These are phyloP conservation scores for Scelioninae gen. 2 DNA, from an alignment of 2,888 invertebrate species.

Conservation along the genomic window DNA sequence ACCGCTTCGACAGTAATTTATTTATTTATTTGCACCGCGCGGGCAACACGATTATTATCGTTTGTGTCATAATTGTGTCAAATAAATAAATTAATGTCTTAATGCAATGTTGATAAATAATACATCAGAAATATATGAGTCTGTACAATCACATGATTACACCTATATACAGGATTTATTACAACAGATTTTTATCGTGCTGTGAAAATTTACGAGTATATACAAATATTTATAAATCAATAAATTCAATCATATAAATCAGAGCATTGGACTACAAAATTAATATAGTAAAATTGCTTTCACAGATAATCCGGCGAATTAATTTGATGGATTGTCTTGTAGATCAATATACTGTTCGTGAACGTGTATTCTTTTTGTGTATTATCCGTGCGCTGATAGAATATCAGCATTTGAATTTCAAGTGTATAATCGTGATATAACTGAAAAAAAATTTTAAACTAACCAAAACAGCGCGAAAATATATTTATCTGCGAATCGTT, in stretches of 20 bases:
- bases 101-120: no score
- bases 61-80: no score
- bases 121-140: neutral
- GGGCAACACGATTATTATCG: no score
- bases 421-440: neutral
- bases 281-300: constrained; percentile 11
- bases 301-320: constrained; percentile 13
- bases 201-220: no score
- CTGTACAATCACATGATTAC: no score
- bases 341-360: constrained; percentile 10
- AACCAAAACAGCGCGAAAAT: no score
- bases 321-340: constrained; percentile 16
- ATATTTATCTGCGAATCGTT: no score
- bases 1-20: constrained; percentile 1
- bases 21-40: no score
- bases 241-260: constrained; percentile 6
- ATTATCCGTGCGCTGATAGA: neutral
- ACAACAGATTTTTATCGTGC: no score
- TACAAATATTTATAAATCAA: neutral
- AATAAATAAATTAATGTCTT: no score
- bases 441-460: no score
- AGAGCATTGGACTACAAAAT: constrained; percentile 4
- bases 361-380: constrained; percentile 10
- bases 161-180: no score
- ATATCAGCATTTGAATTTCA: neutral